phyloP scores from a whole-genome alignment of 2,888 invertebrate species.

The Nymphalis urticae region DNA sequence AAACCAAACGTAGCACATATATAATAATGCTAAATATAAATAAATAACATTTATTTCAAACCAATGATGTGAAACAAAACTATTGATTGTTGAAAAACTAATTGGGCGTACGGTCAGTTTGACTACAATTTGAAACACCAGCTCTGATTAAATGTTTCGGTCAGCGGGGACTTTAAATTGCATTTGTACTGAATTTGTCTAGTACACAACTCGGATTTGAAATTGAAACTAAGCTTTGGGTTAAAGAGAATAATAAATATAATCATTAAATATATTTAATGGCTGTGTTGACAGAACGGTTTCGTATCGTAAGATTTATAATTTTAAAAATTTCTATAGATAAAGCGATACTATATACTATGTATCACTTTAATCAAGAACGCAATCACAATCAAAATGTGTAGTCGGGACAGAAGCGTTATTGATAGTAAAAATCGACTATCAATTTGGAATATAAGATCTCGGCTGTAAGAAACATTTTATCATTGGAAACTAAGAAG shows the following conservation, averaged over 20 bases:
- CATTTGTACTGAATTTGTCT: conserved; percentile 19
- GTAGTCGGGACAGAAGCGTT: too few relatives aligned
- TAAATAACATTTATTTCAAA: background rate
- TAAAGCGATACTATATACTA: too few relatives aligned
- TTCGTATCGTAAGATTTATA: too few relatives aligned
- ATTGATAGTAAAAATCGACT: too few relatives aligned
- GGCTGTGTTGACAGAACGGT: too few relatives aligned
- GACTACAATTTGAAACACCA: conserved; percentile 28
- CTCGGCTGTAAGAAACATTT: too few relatives aligned
- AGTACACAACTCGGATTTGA: background rate
- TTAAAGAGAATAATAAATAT: background rate
- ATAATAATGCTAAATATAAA: background rate
- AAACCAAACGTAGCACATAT: background rate
- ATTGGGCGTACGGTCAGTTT: conserved; percentile 25
- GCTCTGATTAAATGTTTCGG: conserved; percentile 25
- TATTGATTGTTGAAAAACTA: conserved; percentile 28
- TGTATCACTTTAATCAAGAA: too few relatives aligned
- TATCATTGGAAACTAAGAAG: too few relatives aligned
- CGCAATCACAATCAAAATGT: too few relatives aligned
- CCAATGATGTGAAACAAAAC: conserved; percentile 21
- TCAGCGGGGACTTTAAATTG: conserved; percentile 18
- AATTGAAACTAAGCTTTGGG: background rate
- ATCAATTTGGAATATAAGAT: too few relatives aligned
- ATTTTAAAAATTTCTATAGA: too few relatives aligned
- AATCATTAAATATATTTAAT: background rate